Evolutionary conservation across 92 coral and sea anemone species (phyloP).

Genomic region (Parazoanthus darwini): DNA sequence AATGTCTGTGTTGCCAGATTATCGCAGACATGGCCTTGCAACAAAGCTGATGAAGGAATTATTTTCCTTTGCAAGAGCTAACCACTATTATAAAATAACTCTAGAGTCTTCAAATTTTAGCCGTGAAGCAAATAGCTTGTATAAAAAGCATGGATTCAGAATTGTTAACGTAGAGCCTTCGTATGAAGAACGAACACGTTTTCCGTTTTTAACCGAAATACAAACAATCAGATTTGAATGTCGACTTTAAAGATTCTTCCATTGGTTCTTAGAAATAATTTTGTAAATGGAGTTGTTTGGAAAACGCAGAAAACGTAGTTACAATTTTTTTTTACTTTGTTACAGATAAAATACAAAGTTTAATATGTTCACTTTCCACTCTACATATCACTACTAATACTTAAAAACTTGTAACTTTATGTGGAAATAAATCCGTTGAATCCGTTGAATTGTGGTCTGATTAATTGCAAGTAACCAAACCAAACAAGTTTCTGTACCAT

Average conservation of each 20-base stretch:
- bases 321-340: too few species aligned
- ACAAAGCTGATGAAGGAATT: neutral
- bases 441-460: too few species aligned
- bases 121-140: conserved; percentile 50
- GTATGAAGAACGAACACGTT: neutral
- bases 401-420: too few species aligned
- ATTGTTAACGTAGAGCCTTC: neutral
- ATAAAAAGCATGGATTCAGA: conserved; percentile 64
- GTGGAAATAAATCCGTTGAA: too few species aligned
- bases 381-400: too few species aligned
- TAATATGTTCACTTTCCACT: too few species aligned
- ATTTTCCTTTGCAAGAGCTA: neutral
- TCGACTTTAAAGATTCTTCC: neutral
- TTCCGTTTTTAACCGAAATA: neutral
- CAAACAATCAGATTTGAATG: neutral
- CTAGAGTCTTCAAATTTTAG: conserved; percentile 14
- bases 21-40: neutral
- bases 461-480: too few species aligned
- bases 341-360: too few species aligned
- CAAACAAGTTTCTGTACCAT: too few species aligned
- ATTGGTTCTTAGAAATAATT: too few species aligned
- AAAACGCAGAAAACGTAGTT: too few species aligned
- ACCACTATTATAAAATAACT: neutral
- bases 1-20: neutral
- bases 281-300: too few species aligned